These are phyloP conservation scores for Xiphorhynchus erythropygius DNA, from an alignment of 2,797 vertebrate species.

Conservation along the genomic window DNA sequence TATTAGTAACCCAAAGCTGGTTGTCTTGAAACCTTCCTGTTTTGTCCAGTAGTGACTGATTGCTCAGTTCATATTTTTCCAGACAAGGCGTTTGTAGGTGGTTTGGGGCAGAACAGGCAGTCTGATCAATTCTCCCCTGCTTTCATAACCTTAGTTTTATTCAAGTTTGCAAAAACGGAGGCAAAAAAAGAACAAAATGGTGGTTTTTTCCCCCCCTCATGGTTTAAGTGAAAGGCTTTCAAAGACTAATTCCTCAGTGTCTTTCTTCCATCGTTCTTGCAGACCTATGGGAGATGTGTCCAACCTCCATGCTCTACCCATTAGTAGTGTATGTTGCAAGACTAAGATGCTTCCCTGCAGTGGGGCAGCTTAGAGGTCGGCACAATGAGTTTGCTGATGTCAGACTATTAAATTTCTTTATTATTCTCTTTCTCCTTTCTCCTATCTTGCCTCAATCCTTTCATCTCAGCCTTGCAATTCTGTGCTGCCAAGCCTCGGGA, in stretches of 20 bases:
- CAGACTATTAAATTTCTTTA: not conserved
- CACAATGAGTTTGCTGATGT: not conserved
- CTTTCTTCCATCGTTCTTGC: not conserved
- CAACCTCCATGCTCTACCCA: not conserved
- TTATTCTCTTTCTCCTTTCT: not conserved
- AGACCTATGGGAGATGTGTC: not conserved
- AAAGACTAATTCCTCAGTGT: not conserved
- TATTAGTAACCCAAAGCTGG: not conserved
- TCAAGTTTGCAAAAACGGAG: not conserved
- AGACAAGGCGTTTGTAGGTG: constrained; percentile 23
- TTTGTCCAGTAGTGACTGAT: constrained; percentile 34
- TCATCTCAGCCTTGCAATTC: not conserved
- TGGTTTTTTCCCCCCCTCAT: not conserved
- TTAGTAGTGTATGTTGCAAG: not conserved
- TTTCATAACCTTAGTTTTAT: not conserved
- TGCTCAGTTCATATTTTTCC: constrained; percentile 3
- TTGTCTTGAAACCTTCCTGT: constrained; percentile 63
- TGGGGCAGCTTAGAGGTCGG: not conserved
- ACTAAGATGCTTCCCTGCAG: not conserved
- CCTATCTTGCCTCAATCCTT: not conserved
- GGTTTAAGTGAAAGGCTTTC: not conserved
- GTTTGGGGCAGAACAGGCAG: not conserved
- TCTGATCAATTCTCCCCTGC: not conserved
- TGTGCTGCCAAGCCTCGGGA: not conserved
- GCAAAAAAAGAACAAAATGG: not conserved